Evolutionary conservation across 2,888 invertebrate species (phyloP).

Genomic region (Thera britannica): DNA sequence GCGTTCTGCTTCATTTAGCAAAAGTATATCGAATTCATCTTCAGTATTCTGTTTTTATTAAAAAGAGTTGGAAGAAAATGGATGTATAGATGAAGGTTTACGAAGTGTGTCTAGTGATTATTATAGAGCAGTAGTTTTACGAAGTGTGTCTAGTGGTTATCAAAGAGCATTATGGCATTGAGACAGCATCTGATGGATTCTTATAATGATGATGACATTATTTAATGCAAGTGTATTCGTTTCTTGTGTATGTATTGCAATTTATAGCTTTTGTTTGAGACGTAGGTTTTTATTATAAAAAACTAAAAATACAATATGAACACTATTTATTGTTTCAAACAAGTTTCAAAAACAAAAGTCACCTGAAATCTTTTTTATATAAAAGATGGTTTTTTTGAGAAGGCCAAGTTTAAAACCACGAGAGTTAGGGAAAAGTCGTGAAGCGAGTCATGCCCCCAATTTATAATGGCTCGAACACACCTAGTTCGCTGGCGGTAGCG

Average conservation of each 20-base stretch:
- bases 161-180: background rate
- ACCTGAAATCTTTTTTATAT: too few relatives aligned
- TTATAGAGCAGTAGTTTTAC: conserved; percentile 1
- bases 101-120: conserved; percentile 15
- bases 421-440: too few relatives aligned
- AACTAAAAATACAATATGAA: too few relatives aligned
- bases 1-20: conserved; percentile 82
- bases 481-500: too few relatives aligned
- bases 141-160: conserved; percentile 15
- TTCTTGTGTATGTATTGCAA: background rate
- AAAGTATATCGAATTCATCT: conserved; percentile 81
- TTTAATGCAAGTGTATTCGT: background rate
- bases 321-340: too few relatives aligned
- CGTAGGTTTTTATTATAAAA: too few relatives aligned
- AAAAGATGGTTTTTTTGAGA: too few relatives aligned
- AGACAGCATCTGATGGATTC: background rate
- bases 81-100: conserved; percentile 22
- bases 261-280: too few relatives aligned
- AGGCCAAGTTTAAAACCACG: too few relatives aligned
- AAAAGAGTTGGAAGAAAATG: conserved; percentile 55
- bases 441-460: too few relatives aligned
- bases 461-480: too few relatives aligned
- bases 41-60: conserved; percentile 69
- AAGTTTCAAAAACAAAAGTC: too few relatives aligned
- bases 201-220: background rate